A percentile compares a stretch with the other conserved stretches of the same genome.
phyloP scores from a whole-genome alignment of 1,140 invertebrate genomes.

The Amyelois transitella region DNA sequence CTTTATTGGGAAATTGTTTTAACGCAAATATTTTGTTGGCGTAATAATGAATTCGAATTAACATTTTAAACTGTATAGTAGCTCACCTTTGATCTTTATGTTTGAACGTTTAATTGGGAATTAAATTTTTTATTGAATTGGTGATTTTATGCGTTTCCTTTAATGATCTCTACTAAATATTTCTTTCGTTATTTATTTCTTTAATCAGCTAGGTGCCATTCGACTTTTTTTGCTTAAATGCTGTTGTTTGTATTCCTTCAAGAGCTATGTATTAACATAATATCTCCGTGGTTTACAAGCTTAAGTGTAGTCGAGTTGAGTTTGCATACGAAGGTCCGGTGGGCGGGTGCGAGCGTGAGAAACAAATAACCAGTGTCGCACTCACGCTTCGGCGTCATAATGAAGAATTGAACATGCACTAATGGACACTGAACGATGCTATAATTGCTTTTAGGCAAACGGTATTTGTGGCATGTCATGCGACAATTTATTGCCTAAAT shows the following conservation, averaged over 20 bases:
- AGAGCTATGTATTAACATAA: background rate
- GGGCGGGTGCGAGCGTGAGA: constrained; percentile 67
- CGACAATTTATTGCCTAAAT: no score
- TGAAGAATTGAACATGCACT: constrained; percentile 19
- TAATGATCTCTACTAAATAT: no score
- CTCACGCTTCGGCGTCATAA: constrained; percentile 37
- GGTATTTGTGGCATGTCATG: constrained; percentile 25
- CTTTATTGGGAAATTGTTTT: background rate
- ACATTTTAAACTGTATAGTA: background rate
- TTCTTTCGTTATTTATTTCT: no score
- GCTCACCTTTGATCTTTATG: background rate
- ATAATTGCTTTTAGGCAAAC: constrained; percentile 32
- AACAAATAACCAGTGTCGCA: constrained; percentile 59
- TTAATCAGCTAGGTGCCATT: no score
- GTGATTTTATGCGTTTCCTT: no score
- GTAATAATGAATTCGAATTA: background rate
- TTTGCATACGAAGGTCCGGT: constrained; percentile 34
- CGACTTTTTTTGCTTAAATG: background rate
- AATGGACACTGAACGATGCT: constrained; percentile 18
- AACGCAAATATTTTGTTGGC: background rate
- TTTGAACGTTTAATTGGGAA: no score
- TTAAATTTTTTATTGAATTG: no score
- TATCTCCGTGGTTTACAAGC: constrained; percentile 22
- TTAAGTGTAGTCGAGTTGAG: background rate
- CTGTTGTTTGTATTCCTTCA: background rate